phyloP scores from a whole-genome alignment of 2,113 vertebrate genomes.

The Vimba vimba region DNA sequence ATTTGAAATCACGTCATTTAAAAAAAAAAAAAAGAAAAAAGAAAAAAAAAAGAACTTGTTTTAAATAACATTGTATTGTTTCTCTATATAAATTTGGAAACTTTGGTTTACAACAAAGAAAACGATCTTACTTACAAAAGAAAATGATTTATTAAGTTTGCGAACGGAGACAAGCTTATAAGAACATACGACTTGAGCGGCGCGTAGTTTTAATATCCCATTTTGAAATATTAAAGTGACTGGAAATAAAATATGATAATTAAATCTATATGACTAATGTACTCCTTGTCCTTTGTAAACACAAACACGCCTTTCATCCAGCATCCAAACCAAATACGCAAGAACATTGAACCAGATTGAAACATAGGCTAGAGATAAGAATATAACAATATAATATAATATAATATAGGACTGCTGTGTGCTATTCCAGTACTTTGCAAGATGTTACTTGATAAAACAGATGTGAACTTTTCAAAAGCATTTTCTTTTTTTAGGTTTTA shows the following conservation, averaged over 20 bases:
- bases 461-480: not conserved
- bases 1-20: not conserved
- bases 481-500: not conserved
- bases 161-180: not conserved
- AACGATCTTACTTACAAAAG: not conserved
- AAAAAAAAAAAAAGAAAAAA: not conserved
- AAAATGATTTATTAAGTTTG: not conserved
- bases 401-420: not conserved
- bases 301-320: slow-evolving; percentile 14
- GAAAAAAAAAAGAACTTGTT: not conserved
- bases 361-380: not conserved
- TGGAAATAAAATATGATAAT: not conserved
- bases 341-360: not conserved
- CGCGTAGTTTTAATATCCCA: not conserved
- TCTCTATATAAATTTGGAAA: not conserved
- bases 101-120: not conserved
- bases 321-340: not conserved
- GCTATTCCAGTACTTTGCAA: not conserved
- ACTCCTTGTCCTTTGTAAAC: not conserved
- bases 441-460: not conserved
- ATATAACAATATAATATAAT: not conserved
- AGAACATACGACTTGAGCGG: not conserved
- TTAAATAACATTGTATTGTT: not conserved
- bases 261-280: not conserved
- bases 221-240: not conserved